Evolutionary conservation across 2,888 invertebrate genomes (phyloP).

Genomic region (Drosophila birchii): DNA sequence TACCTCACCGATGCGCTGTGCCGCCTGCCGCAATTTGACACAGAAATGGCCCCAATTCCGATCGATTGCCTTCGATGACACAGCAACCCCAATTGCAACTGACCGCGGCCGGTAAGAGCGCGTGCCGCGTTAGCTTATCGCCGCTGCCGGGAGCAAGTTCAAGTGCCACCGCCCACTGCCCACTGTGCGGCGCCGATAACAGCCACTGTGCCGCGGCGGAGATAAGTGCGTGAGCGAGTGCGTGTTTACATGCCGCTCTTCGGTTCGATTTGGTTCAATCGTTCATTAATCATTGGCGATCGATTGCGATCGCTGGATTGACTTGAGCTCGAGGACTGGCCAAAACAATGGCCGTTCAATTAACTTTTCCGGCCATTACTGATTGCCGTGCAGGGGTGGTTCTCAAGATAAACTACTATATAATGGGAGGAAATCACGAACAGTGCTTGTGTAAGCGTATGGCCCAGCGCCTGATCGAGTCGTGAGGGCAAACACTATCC

Average conservation of each 20-base stretch:
- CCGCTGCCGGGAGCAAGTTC: conserved; percentile 48
- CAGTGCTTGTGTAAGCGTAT: conserved; percentile 35
- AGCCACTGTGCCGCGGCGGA: not conserved
- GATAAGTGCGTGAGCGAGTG: conserved; percentile 51
- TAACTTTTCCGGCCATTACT: conserved; percentile 31
- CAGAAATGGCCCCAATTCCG: conserved; percentile 8
- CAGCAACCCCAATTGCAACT: conserved; percentile 40
- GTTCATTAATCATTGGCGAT: conserved; percentile 26
- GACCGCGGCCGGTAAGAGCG: conserved; percentile 26
- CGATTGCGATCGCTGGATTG: conserved; percentile 20
- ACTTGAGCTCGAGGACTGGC: conserved; percentile 5
- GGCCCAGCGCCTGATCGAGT: conserved; percentile 35
- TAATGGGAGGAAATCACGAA: conserved; percentile 50
- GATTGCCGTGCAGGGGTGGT: conserved; percentile 18
- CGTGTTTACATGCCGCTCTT: conserved; percentile 48
- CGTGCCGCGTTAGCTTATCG: conserved; percentile 55
- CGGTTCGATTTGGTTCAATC: conserved; percentile 8
- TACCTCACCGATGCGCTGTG: conserved; percentile 3
- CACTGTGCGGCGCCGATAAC: conserved; percentile 6
- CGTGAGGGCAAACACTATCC: conserved; percentile 39
- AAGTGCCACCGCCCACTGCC: conserved; percentile 40
- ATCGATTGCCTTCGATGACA: conserved; percentile 32
- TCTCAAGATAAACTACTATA: conserved; percentile 30
- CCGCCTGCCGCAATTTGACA: conserved; percentile 10
- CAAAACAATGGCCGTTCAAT: conserved; percentile 26